Base-by-base conservation (phyloP, 2,797 vertebrate genomes). In the Tenualosa ilisha region DNA sequence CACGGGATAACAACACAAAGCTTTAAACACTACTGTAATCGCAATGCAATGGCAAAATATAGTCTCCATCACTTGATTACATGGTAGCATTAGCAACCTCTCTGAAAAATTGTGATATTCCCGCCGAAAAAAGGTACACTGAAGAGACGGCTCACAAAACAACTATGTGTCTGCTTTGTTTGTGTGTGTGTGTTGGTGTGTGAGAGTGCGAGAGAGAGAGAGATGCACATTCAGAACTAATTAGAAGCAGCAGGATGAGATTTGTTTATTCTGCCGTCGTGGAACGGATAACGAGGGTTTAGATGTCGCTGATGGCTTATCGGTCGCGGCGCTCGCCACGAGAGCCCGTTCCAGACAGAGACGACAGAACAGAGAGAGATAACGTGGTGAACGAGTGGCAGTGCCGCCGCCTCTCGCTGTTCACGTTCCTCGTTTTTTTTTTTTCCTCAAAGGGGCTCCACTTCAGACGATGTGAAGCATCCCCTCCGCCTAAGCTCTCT, bases 211-310 rank as follows among this genome's bases (percentile, higher is more conserved):
- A 7, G 56, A 7, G 56, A 22, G 56, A 22, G 56, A 59, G 56
- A 59, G 20, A n/a, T n/a, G 56, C 56, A 59, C 56, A 59, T 22
- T 59, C 20, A 59, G 5, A 59, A 59, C 56, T 59, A 59, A 72
- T 37, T 40, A 40, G 26, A 40, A 31, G 65, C 26, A 72, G 65
- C 26, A 26, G 13, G 65, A 72, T 72, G 26, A 72, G 65, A 72
- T 72, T 72, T 72, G 65, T 72, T 72, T 72, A 40, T 15, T 72
- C 3, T 40, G 65, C 26, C 65, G 26, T 72, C 65, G 65, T 72
- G 65, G 65, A 72, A 72, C 26, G 65, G 65, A 37, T 72, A 72
- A 72, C 26, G 65, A 72, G 65, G 65, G 65, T 72, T 72, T 72
- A 72, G 65, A 72, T 72, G 65, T 72, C 26, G 65, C 26, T 26